Conservation (phyloP, 2,888 invertebrate genomes). For the Ditula angustiorana region DNA sequence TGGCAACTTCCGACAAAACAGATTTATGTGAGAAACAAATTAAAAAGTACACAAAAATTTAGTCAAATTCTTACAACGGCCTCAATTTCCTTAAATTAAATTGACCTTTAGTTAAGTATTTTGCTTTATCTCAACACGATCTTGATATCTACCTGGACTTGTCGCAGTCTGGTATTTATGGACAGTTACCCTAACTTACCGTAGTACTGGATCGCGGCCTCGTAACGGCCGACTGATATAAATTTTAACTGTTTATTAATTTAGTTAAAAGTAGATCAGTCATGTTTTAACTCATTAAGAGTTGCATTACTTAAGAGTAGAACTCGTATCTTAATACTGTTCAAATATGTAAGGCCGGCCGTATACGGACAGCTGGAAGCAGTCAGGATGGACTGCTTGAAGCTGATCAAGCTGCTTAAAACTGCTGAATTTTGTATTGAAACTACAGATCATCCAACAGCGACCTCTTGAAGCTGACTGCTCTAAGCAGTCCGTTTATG, state of each 20-base stretch:
- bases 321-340: not conserved
- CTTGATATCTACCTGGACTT: not conserved
- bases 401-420: too few species aligned
- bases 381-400: too few species aligned
- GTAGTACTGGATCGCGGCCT: conserved; percentile 24
- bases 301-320: not conserved
- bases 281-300: not conserved
- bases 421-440: too few species aligned
- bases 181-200: conserved; percentile 33
- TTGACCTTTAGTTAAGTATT: not conserved
- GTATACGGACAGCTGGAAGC: too few species aligned
- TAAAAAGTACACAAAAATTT: not conserved
- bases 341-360: not conserved
- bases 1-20: too few species aligned
- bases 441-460: too few species aligned
- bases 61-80: not conserved
- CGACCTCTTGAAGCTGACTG: too few species aligned
- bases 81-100: not conserved
- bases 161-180: not conserved
- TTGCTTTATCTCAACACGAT: not conserved
- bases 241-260: conserved; percentile 32
- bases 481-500: too few species aligned
- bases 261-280: not conserved
- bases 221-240: conserved; percentile 31
- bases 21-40: too few species aligned